Evolutionary conservation across 2,797 vertebrate species (phyloP).

Genomic region (Jordanella pulchra): DNA sequence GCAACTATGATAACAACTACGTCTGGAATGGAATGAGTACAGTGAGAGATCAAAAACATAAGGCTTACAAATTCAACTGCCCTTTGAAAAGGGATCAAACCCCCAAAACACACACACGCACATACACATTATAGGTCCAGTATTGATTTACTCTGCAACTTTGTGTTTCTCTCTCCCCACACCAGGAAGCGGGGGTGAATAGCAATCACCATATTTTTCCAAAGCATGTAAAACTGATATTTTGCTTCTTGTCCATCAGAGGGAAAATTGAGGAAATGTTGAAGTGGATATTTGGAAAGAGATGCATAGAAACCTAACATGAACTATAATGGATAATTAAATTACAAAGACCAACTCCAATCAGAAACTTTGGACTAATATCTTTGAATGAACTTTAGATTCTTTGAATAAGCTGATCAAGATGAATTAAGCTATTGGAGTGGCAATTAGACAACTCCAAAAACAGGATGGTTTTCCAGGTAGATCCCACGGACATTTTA

Average conservation of each 20-base stretch:
- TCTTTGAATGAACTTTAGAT: neutral
- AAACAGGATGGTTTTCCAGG: too few species aligned
- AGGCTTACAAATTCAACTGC: conserved; percentile 85
- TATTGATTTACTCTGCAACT: conserved; percentile 93
- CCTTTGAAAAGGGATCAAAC: conserved; percentile 88
- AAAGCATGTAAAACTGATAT: conserved; percentile 86
- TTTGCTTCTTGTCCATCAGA: conserved; percentile 75
- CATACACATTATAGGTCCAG: conserved; percentile 77
- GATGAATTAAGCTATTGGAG: too few species aligned
- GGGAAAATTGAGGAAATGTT: conserved; percentile 73
- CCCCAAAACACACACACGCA: conserved; percentile 29
- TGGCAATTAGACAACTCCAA: too few species aligned
- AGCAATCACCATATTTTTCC: conserved; percentile 79
- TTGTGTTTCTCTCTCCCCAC: conserved; percentile 80
- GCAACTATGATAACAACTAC: conserved; percentile 97
- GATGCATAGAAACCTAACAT: conserved; percentile 69
- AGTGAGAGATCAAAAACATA: conserved; percentile 88
- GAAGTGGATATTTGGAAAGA: conserved; percentile 80
- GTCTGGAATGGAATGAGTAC: conserved; percentile 90
- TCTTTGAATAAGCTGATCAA: neutral
- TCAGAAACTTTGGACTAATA: conserved; percentile 57
- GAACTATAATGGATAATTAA: conserved; percentile 78
- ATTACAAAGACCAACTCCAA: conserved; percentile 49
- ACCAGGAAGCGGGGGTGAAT: conserved; percentile 80
- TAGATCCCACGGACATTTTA: too few species aligned